Base-by-base conservation (phyloP, 2,113 vertebrate species). In the Vanacampus margaritifer region DNA sequence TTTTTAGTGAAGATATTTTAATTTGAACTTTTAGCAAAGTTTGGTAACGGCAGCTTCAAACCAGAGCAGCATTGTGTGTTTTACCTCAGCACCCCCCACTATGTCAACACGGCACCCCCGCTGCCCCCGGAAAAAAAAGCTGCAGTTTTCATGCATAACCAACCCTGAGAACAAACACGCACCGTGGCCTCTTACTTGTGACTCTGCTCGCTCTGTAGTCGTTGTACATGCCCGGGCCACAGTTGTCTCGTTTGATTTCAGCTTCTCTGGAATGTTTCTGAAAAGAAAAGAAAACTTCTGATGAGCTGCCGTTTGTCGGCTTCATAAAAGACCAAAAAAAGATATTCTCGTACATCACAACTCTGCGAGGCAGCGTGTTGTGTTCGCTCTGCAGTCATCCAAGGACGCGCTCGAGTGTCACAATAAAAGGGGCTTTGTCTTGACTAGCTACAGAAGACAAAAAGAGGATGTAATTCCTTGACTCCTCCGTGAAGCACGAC, bases 161-260 rank as follows among this genome's bases (percentile, higher is more conserved):
- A 62, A 41, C n/a, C 36, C 12, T 2, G n/a, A 61, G 35, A 36
- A 23, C 35, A 60, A 60, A 60, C 58, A 60, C 35, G 11, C 10
- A 37, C 58, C 58, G 4, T 60, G 10, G 48, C 48, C 21, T 78
- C 89, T 85, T 85, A 92, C 92, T 89, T 84, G 86, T 64, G 65
- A 84, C 84, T 84, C 83, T 65, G 59, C 79, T 79, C 65, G 87
- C 65, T 83, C 88, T 90, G 87, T 72, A 84, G 73, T 91, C 88
- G 86, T 88, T 87, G 89, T 84, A 89, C 91, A 93, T 93, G 37
- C 71, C 65, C 85, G 75, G 70, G 26, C 56, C 68, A 67, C 68
- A 21, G 1, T 32, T n/a, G 35, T 56, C 14, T 24, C 59, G 48
- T 36, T 46, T 56, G 79, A 82, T 75, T 64, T 69, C 78, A 64